Percentiles rank a stretch among this genome's conserved stretches.
Conservation (phyloP, 2,797 vertebrate species). For the Cossypha niveicapilla region DNA sequence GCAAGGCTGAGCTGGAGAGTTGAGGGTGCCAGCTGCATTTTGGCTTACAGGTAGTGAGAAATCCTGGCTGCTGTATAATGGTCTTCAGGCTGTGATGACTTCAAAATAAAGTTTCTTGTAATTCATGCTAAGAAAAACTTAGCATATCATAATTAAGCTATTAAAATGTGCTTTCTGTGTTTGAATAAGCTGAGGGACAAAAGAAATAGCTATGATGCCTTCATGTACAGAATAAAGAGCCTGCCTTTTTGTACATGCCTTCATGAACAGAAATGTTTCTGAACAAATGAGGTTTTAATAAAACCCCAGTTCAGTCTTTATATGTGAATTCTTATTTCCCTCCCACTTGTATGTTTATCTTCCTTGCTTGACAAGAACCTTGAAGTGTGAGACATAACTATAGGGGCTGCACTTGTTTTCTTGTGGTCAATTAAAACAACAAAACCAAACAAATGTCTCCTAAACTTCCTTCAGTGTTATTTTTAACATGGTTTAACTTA, state of each 20-base stretch:
- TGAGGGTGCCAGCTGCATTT: background rate
- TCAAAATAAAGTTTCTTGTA: background rate
- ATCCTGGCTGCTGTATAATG: background rate
- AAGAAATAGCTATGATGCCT: background rate
- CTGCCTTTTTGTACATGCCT: background rate
- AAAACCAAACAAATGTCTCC: background rate
- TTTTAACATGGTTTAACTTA: background rate
- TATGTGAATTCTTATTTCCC: background rate
- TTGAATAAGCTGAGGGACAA: background rate
- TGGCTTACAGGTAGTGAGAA: background rate
- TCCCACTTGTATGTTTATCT: background rate
- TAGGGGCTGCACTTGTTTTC: background rate
- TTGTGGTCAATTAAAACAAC: background rate
- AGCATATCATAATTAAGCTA: background rate
- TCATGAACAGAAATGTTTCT: background rate
- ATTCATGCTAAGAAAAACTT: background rate
- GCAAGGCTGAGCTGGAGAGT: background rate
- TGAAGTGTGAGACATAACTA: background rate
- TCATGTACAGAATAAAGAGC: background rate
- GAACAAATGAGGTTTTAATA: background rate
- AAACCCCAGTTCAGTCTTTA: background rate
- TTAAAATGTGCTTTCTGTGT: background rate
- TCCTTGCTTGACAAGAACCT: background rate
- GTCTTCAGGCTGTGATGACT: background rate
- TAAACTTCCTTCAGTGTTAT: background rate